Conservation (phyloP, 2,113 vertebrate species). For the Nannospalax galili region DNA sequence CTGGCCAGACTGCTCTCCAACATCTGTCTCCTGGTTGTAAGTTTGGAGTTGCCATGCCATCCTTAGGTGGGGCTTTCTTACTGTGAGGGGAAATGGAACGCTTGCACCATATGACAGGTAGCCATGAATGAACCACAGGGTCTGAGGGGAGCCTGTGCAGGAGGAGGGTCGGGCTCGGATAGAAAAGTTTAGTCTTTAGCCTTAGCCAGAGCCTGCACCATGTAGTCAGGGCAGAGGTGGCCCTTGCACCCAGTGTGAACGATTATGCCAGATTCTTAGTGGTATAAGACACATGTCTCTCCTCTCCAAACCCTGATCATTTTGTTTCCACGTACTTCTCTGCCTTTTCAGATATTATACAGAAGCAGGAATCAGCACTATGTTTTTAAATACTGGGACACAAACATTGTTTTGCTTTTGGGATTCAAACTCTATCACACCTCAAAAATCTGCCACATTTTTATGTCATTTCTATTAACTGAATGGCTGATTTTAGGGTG, state of each 20-base stretch:
- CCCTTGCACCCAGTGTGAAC: neutral
- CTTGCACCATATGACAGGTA: fast-evolving
- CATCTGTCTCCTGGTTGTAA: neutral
- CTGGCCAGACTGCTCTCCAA: neutral
- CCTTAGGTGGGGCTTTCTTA: too few relatives aligned
- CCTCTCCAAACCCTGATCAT: neutral
- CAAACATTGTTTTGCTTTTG: neutral
- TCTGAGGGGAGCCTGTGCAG: fast-evolving
- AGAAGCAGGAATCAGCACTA: neutral
- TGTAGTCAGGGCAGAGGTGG: neutral
- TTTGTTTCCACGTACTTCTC: neutral
- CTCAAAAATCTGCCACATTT: neutral
- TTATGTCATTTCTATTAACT: neutral
- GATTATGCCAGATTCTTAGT: neutral
- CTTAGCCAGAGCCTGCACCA: fast-evolving
- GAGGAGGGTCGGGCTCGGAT: neutral
- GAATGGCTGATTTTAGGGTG: neutral
- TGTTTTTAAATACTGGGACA: neutral
- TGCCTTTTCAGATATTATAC: neutral
- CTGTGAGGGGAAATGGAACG: neutral
- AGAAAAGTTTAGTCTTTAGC: neutral
- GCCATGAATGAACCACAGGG: neutral
- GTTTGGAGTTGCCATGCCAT: too few relatives aligned
- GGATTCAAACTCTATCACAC: neutral
- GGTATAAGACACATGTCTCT: neutral